Evolutionary conservation across 2,797 vertebrate species (phyloP).

Genomic region (Chanos chanos): DNA sequence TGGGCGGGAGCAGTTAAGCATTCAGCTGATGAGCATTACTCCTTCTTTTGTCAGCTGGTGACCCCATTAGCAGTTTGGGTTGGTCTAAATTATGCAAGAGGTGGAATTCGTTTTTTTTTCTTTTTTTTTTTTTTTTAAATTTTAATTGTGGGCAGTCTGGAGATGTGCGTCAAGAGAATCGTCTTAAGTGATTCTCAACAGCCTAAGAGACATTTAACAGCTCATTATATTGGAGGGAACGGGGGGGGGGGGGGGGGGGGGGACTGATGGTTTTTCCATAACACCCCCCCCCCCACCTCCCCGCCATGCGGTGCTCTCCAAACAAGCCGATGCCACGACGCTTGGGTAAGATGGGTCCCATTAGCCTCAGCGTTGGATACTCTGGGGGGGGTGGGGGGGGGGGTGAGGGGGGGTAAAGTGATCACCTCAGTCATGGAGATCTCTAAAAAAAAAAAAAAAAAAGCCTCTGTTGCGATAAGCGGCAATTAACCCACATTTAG

Average conservation of each 20-base stretch:
- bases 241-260: constrained; percentile 26
- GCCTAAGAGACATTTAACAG: constrained; percentile 46
- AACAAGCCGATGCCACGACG: constrained; percentile 31
- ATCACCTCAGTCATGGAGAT: constrained; percentile 7
- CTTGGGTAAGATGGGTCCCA: constrained; percentile 27
- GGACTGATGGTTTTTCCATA: no score
- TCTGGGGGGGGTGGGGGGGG: no score
- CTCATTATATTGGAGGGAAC: constrained; percentile 48
- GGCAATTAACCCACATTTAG: constrained; percentile 59
- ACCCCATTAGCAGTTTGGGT: constrained; percentile 52
- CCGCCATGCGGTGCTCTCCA: constrained; percentile 13
- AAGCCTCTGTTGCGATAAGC: constrained; percentile 43
- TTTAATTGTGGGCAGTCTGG: constrained; percentile 72
- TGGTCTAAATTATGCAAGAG: constrained; percentile 70
- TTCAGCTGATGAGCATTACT: constrained; percentile 23
- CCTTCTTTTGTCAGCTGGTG: constrained; percentile 53
- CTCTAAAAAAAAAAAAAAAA: no score
- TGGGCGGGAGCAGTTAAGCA: neutral
- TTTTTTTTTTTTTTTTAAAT: no score
- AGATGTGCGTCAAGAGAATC: constrained; percentile 64
- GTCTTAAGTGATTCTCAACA: constrained; percentile 62
- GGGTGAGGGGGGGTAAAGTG: constrained; percentile 24
- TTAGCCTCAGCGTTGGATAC: constrained; percentile 26
- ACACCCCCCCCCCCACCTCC: no score
- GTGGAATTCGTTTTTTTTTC: constrained; percentile 62